Percentiles rank a stretch among this genome's conserved stretches.
phyloP scores from a whole-genome alignment of 1,140 invertebrate genomes.

The Aphelinus atriplicis region DNA sequence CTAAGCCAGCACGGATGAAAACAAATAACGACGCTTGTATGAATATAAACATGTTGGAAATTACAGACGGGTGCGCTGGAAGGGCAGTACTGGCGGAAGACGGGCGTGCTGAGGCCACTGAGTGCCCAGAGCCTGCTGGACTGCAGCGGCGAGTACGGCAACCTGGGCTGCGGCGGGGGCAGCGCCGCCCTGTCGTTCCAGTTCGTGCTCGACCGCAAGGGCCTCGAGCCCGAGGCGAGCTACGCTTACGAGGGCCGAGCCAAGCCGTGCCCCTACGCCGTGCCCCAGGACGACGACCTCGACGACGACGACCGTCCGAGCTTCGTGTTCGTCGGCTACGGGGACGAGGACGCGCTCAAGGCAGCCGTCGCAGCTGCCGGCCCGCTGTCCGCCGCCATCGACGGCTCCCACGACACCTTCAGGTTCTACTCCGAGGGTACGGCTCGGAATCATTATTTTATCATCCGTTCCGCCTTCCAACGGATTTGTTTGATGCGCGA shows the following conservation, averaged over 20 bases:
- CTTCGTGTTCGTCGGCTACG: slow-evolving; percentile 80
- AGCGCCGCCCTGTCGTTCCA: slow-evolving; percentile 92
- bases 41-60: too few species aligned
- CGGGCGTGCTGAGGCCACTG: slow-evolving; percentile 84
- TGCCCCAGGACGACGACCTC: slow-evolving; percentile 48
- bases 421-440: slow-evolving; percentile 78
- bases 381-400: slow-evolving; percentile 89
- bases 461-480: too few species aligned
- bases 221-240: slow-evolving; percentile 88
- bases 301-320: slow-evolving; percentile 73
- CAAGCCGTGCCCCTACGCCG: slow-evolving; percentile 67
- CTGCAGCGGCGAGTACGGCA: slow-evolving; percentile 89
- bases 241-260: slow-evolving; percentile 90
- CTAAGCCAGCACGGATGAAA: too few species aligned
- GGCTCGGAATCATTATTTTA: neutral
- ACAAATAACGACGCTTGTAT: too few species aligned
- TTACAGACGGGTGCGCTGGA: slow-evolving; percentile 92
- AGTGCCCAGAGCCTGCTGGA: slow-evolving; percentile 98
- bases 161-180: slow-evolving; percentile 95
- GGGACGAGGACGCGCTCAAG: slow-evolving; percentile 76
- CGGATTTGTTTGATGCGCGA: too few species aligned
- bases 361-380: slow-evolving; percentile 87
- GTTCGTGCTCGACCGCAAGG: slow-evolving; percentile 89
- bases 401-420: slow-evolving; percentile 84
- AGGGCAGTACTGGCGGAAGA: slow-evolving; percentile 91